Evolutionary conservation across 2,888 invertebrate genomes (phyloP).

Genomic region (Orthosia cruda): DNA sequence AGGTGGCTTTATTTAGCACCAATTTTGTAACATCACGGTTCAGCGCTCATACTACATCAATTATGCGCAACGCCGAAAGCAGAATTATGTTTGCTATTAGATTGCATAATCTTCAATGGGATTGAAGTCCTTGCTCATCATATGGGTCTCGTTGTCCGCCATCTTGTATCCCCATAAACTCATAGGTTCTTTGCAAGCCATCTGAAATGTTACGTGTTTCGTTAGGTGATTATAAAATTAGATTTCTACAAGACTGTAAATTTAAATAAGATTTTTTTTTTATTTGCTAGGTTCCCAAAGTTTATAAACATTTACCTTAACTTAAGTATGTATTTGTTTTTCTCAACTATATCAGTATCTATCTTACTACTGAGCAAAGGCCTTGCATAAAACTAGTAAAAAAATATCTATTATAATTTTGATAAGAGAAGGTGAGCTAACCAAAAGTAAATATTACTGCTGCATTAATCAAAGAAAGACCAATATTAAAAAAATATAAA

Average conservation of each 20-base stretch:
- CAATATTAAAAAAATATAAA: background rate
- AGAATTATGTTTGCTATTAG: constrained; percentile 1
- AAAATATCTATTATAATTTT: background rate
- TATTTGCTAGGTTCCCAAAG: no score
- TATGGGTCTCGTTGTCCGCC: constrained; percentile 89
- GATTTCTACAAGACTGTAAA: background rate
- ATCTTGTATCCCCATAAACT: constrained; percentile 95
- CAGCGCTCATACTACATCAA: no score
- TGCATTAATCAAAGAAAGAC: no score
- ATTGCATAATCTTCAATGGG: constrained; percentile 85
- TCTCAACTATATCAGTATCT: no score
- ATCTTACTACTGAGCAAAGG: background rate
- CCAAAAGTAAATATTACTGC: background rate
- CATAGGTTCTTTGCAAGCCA: constrained; percentile 95
- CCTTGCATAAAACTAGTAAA: no score
- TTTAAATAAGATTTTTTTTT: background rate
- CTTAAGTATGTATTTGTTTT: no score
- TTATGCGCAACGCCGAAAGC: background rate
- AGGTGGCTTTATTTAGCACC: no score
- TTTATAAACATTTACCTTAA: no score
- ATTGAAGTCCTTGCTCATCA: constrained; percentile 86
- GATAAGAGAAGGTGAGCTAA: no score
- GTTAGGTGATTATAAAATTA: background rate
- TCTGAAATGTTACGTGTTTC: constrained; percentile 52
- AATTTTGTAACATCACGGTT: no score